Evolutionary conservation across 2,888 invertebrate genomes (phyloP).

Genomic region (Gisinianus flammeolus): DNA sequence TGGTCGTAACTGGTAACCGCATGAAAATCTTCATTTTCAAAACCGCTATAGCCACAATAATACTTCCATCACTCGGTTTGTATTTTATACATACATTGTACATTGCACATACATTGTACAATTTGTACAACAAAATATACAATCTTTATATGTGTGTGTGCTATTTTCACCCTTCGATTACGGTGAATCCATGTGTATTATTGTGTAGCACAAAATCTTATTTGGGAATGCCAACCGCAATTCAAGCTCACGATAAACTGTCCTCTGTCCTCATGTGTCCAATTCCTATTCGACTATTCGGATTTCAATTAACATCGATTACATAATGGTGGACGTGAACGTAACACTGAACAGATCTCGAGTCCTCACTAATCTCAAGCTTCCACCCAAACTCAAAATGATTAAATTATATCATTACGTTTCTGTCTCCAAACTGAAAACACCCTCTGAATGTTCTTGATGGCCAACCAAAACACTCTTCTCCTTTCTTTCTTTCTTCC

Average conservation of each 20-base stretch:
- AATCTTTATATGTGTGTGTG: too few relatives aligned
- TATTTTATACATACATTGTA: neutral
- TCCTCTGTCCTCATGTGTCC: neutral
- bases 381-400: constrained; percentile 19
- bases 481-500: neutral
- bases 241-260: neutral
- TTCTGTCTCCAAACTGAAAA: constrained; percentile 1
- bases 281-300: neutral
- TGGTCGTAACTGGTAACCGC: neutral
- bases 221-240: neutral
- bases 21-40: neutral
- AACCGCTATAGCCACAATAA: neutral
- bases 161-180: too few relatives aligned
- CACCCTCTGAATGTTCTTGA: neutral
- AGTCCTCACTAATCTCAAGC: neutral
- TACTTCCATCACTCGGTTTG: neutral
- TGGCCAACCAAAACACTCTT: neutral
- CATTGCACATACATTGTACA: neutral
- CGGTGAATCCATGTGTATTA: too few relatives aligned
- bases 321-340: neutral
- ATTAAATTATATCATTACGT: constrained; percentile 30
- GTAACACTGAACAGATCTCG: neutral
- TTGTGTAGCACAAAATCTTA: too few relatives aligned
- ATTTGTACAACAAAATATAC: neutral
- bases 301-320: neutral